Conservation (phyloP, 2,113 vertebrate genomes). For the Camelus bactrianus region DNA sequence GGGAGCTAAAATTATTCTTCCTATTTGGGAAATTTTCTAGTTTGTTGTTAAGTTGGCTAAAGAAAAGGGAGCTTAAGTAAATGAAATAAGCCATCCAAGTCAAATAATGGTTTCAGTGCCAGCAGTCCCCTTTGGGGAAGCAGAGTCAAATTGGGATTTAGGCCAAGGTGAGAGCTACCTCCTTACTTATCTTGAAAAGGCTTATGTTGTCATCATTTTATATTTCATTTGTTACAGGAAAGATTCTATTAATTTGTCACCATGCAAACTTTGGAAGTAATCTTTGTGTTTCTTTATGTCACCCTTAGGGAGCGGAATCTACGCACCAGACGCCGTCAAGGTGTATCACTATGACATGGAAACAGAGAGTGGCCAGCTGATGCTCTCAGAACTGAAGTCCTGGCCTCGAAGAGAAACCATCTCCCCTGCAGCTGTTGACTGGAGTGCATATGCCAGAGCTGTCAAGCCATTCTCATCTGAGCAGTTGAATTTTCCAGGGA, state of each 20-base stretch:
- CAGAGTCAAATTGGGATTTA: background rate
- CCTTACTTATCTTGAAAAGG: background rate
- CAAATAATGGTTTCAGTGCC: background rate
- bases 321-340: background rate
- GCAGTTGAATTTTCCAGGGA: conserved; percentile 61
- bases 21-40: background rate
- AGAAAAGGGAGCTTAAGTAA: background rate
- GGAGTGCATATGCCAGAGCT: conserved; percentile 68
- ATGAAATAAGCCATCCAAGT: background rate
- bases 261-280: background rate
- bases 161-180: background rate
- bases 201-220: background rate
- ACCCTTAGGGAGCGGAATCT: conserved; percentile 79
- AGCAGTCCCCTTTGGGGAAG: background rate
- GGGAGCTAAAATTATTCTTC: background rate
- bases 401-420: background rate
- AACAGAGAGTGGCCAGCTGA: conserved; percentile 75
- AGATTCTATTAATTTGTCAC: background rate
- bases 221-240: background rate
- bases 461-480: background rate
- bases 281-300: background rate
- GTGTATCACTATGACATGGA: conserved; percentile 80
- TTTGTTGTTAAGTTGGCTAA: background rate
- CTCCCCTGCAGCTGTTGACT: conserved; percentile 59
- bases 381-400: conserved; percentile 74